Percentiles rank a stretch among this genome's conserved stretches.
Evolutionary conservation across 37 sponge, comb jelly and placozoan genomes (phyloP).

Genomic region (Halichondria panicea): DNA sequence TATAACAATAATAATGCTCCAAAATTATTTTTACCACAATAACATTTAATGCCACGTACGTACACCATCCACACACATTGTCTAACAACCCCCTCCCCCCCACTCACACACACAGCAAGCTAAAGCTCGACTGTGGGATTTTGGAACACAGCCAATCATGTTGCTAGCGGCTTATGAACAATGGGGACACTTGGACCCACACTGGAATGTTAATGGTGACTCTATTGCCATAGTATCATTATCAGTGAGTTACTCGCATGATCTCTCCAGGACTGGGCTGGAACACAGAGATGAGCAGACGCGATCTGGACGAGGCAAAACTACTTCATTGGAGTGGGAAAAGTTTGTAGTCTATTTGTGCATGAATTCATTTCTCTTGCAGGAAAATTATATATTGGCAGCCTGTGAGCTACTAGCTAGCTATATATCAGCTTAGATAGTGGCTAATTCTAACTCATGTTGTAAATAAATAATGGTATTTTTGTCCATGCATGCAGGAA

Average conservation of each 20-base stretch:
- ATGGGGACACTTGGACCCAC: constrained; percentile 54
- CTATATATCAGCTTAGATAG: neutral
- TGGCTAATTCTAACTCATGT: neutral
- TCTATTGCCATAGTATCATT: no score
- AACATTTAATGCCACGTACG: no score
- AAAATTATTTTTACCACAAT: no score
- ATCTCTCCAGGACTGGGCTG: constrained; percentile 61
- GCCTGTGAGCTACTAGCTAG: neutral
- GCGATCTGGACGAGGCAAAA: constrained; percentile 22
- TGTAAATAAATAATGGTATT: neutral
- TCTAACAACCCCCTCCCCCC: neutral
- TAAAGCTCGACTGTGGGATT: constrained; percentile 48
- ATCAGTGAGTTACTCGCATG: neutral
- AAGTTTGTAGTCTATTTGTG: constrained; percentile 15
- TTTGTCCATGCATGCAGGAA: constrained; percentile 30
- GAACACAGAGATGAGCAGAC: constrained; percentile 23
- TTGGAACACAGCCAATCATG: constrained; percentile 83
- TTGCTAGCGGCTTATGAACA: constrained; percentile 45
- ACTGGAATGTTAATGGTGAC: constrained; percentile 71
- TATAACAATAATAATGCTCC: no score
- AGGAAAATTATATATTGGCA: neutral
- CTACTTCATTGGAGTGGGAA: constrained; percentile 83
- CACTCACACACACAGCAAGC: constrained; percentile 18
- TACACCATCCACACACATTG: no score
- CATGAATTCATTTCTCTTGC: no score